Evolutionary conservation across 2,797 vertebrate species (phyloP).

Genomic region (Hypotaenidia philippensis): DNA sequence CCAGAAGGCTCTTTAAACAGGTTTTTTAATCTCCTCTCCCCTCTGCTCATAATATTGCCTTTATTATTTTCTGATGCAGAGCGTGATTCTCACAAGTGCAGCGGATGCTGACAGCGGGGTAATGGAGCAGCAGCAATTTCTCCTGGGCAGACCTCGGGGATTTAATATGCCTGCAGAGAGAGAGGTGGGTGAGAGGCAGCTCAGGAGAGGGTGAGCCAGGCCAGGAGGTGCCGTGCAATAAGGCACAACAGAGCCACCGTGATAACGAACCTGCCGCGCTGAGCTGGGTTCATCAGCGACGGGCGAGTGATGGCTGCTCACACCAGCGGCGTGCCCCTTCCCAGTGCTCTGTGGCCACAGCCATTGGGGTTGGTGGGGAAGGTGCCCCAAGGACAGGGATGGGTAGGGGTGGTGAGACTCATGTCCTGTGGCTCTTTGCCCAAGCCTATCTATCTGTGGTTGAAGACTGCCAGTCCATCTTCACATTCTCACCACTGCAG

Average conservation of each 20-base stretch:
- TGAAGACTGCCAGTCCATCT: neutral
- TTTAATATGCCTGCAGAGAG: constrained; percentile 46
- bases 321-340: rapidly evolving
- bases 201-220: neutral
- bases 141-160: neutral
- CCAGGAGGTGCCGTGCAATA: neutral
- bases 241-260: neutral
- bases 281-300: neutral
- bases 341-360: neutral
- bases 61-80: constrained; percentile 73
- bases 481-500: neutral
- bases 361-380: neutral
- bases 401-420: neutral
- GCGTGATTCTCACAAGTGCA: constrained; percentile 54
- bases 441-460: neutral
- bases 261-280: neutral
- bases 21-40: constrained; percentile 69
- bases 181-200: neutral
- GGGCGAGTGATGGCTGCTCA: rapidly evolving
- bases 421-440: neutral
- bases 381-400: neutral
- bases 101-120: constrained; percentile 48
- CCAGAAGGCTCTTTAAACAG: constrained; percentile 31
- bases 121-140: constrained; percentile 51
- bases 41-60: constrained; percentile 45